These are phyloP conservation scores for Esox niger DNA, from an alignment of 2,113 vertebrate species.

Conservation along the genomic window DNA sequence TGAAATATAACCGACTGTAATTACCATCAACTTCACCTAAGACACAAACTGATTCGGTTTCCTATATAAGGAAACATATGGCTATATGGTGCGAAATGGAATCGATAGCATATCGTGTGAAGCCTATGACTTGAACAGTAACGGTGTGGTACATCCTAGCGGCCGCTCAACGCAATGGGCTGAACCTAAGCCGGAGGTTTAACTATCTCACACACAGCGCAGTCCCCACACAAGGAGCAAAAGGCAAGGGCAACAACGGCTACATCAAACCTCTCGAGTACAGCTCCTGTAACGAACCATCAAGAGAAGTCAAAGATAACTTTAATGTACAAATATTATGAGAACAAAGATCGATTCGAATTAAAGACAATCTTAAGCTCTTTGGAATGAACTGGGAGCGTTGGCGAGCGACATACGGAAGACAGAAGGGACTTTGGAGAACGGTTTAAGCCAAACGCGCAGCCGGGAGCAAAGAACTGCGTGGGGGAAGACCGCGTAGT, in stretches of 20 bases:
- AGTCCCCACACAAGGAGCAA: constrained; percentile 39
- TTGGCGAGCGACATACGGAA: constrained; percentile 24
- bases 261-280: constrained; percentile 13
- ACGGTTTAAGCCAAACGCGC: constrained; percentile 51
- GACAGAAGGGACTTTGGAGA: constrained; percentile 46
- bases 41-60: constrained; percentile 17
- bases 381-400: constrained; percentile 5
- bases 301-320: constrained; percentile 28
- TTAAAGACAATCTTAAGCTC: constrained; percentile 20
- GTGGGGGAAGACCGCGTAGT: constrained; percentile 33
- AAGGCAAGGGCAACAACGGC: constrained; percentile 32
- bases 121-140: constrained; percentile 62
- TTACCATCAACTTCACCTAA: no score
- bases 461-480: constrained; percentile 56
- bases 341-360: constrained; percentile 15
- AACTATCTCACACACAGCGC: constrained; percentile 63
- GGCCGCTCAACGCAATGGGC: constrained; percentile 74
- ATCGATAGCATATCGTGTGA: constrained; percentile 32
- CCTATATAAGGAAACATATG: constrained; percentile 1
- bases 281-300: constrained; percentile 22
- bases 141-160: constrained; percentile 82
- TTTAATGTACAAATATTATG: constrained; percentile 44
- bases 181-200: constrained; percentile 70
- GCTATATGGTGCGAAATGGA: constrained; percentile 22
- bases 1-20: not conserved